Evolutionary conservation across 1,140 invertebrate species (phyloP), one percentile per base, ranked within the genome.

Genomic region (Bicyclus anynana): DNA sequence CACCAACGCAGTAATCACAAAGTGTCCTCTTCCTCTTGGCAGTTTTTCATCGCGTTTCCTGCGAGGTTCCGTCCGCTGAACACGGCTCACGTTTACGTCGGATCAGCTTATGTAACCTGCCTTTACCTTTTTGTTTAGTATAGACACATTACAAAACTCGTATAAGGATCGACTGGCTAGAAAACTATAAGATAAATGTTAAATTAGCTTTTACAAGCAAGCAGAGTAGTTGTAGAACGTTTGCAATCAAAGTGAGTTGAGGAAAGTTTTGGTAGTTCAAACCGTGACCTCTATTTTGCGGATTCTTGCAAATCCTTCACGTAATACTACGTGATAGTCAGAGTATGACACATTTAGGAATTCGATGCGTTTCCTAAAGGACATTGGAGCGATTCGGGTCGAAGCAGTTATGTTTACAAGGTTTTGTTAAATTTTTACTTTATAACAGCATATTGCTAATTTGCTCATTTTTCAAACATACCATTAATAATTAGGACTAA

Each of bases 21-120:
- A 79, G 68, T 72, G 65, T 65, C 58, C 63, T 69, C 67, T 77
- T 78, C 77, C 73, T 80, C 54, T 75, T 58, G 46, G 53, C 44
- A 20, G 58, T 80, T 80, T 80, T 80, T 81, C 37, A 62, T 40
- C 49, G 55, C 65, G 55, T 67, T 71, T 66, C 58, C 66, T 68
- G 58, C 52, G 33, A 13, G 12, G 23, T 44, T 27, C 38, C 51
- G 51, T 53, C 51, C 37, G 50, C 5, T 18, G 38, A 44, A 16
- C 12, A 42, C 26, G 16, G 38, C 38, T 29, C 37, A 27, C 23
- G 51, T 44, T 26, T 53, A 44, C 40, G 23, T 23, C 26, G 7
- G 40, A 17, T 37, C 50, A 16, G 27, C 37, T 53, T 53, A 53
- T 23, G 35, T 33, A 53, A 53, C 38, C 37, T 16, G 51, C 37